Conservation (phyloP, 2,797 vertebrate species). For the Myotis planiceps region DNA sequence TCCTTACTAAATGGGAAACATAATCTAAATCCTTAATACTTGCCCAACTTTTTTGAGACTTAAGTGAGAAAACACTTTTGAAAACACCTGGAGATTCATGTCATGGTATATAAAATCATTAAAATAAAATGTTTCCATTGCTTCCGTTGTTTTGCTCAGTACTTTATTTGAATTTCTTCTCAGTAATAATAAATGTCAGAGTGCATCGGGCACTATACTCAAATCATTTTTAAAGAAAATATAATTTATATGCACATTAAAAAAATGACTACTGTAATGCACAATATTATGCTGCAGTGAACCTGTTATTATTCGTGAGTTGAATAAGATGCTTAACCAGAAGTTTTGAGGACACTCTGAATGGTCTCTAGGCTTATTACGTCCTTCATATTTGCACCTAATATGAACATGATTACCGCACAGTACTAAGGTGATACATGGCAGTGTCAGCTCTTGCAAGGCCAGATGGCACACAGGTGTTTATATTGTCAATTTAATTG, state of each 20-base stretch:
- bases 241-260: neutral
- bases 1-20: neutral
- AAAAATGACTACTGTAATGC: neutral
- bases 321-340: neutral
- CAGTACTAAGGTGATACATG: neutral
- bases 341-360: neutral
- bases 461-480: neutral
- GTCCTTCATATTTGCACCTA: neutral
- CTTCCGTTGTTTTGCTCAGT: neutral
- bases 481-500: neutral
- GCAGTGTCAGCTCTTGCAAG: neutral
- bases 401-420: neutral
- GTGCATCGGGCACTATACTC: neutral
- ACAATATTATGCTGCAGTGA: neutral
- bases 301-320: neutral
- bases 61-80: neutral
- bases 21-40: neutral
- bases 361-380: neutral
- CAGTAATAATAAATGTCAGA: neutral
- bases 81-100: neutral
- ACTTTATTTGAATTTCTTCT: conserved; percentile 30
- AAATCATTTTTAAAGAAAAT: neutral
- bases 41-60: neutral
- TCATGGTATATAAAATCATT: neutral
- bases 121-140: neutral